Evolutionary conservation across 2,797 vertebrate genomes (phyloP), one percentile per base, ranked within the genome.

Genomic region (Enteromius anoplus): DNA sequence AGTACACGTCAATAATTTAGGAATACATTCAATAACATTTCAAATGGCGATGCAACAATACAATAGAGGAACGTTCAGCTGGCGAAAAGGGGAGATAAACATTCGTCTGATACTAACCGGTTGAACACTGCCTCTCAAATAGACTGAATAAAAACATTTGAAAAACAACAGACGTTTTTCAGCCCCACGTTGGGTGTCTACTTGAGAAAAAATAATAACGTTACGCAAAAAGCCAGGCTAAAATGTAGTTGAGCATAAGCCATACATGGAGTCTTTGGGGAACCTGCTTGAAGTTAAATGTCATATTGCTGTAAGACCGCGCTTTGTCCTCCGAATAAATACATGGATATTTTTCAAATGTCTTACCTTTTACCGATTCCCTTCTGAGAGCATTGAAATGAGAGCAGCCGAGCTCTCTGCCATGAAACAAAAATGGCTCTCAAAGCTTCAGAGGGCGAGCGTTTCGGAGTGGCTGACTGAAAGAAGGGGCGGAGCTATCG

Each of bases 341-440:
- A 45, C 2, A 37, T 60, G 2, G 11, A 21, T 49, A 8, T 66
- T 37, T 49, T 29, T 71, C 60, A 17, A 60, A 60, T 11, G 23
- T 40, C 83, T 85, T 86, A 88, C 87, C 87, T 82, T 83, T 37
- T 71, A 62, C 83, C 29, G 78, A 81, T 77, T 83, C 65, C 53
- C 40, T 51, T 85, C 26, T 26, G 78, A 58, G 47, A 78, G 80
- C 86, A 84, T 78, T 78, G 45, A 84, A 84, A 82, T 42, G 58
- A 65, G 64, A 58, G 65, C 73, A 19, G 45, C 66, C 47, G 82
- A 55, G 83, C 83, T 71, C 80, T 45, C 75, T 78, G 66, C 76
- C 87, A 85, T 83, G 85, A 88, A 88, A 88, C 85, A 88, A 88
- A 88, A 88, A 88, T 88, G 87, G 87, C 87, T 86, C 87, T 85